Evolutionary conservation across 2,888 invertebrate species (phyloP).

Genomic region (Cephalotes varians): DNA sequence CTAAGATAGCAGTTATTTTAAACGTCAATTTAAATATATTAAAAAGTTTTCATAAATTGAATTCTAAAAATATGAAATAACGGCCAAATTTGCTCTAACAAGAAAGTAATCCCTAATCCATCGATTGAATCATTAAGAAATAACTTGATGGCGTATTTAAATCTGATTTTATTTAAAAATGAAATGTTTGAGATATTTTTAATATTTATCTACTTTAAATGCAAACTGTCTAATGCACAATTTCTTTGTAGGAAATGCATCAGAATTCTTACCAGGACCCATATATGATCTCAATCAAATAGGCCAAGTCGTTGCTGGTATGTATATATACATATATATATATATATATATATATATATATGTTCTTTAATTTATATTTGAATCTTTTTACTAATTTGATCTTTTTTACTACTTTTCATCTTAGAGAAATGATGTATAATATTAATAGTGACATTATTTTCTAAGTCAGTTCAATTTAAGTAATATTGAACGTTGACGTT

Average conservation of each 20-base stretch:
- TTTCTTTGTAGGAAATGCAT: conserved; percentile 85
- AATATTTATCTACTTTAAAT: conserved; percentile 58
- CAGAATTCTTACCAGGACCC: conserved; percentile 89
- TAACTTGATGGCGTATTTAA: not conserved
- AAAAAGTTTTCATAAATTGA: not conserved
- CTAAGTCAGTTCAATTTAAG: conserved; percentile 79
- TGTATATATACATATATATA: conserved; percentile 83
- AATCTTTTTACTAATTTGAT: conserved; percentile 1
- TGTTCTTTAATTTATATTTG: not conserved
- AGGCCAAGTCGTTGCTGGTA: conserved; percentile 94
- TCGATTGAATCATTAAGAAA: conserved; percentile 30
- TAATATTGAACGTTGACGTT: conserved; percentile 71
- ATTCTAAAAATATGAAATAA: conserved; percentile 27
- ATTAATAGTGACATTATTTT: conserved; percentile 75
- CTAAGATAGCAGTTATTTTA: conserved; percentile 23
- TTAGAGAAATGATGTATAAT: conserved; percentile 75
- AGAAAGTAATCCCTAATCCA: not conserved
- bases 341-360: not conserved
- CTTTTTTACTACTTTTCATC: no score
- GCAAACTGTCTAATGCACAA: conserved; percentile 73
- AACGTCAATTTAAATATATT: not conserved
- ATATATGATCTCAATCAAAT: conserved; percentile 94
- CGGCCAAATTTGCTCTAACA: not conserved
- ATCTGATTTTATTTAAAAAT: conserved; percentile 9
- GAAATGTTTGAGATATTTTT: conserved; percentile 27